These are phyloP conservation scores for Pristiophorus japonicus DNA, from an alignment of 2,113 vertebrate genomes.

Conservation along the genomic window DNA sequence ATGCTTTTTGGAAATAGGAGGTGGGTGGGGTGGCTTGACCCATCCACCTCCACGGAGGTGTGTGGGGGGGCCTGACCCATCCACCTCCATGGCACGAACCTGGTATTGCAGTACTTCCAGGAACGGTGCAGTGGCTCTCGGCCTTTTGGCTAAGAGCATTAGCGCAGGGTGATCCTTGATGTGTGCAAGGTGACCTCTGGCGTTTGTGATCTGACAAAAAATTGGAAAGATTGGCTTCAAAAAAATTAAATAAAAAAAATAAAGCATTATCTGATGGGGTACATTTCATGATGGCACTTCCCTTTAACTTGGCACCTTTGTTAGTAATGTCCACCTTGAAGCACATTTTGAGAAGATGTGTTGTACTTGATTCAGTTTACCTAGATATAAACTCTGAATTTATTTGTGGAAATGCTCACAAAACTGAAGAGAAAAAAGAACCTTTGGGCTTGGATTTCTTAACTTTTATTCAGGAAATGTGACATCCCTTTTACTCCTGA, in stretches of 20 bases:
- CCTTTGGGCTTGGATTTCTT: not conserved
- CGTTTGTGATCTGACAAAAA: too few relatives aligned
- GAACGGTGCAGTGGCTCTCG: too few relatives aligned
- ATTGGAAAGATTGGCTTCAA: too few relatives aligned
- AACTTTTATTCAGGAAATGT: not conserved
- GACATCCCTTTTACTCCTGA: not conserved
- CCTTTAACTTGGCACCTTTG: not conserved
- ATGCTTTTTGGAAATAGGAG: too few relatives aligned
- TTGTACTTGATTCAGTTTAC: not conserved
- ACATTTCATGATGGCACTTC: not conserved
- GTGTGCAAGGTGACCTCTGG: too few relatives aligned
- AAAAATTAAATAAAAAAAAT: not conserved
- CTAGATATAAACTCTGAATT: not conserved
- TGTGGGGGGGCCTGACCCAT: too few relatives aligned
- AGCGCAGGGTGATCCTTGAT: too few relatives aligned
- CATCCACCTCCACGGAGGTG: too few relatives aligned
- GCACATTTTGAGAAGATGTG: not conserved
- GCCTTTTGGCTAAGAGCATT: too few relatives aligned
- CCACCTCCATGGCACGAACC: too few relatives aligned
- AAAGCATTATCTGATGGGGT: not conserved
- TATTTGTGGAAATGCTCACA: not conserved
- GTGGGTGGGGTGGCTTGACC: too few relatives aligned
- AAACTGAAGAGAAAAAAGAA: not conserved
- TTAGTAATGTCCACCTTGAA: not conserved
- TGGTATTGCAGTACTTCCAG: too few relatives aligned